Conservation (phyloP, 2,113 vertebrate genomes). For the Podarcis cretensis region DNA sequence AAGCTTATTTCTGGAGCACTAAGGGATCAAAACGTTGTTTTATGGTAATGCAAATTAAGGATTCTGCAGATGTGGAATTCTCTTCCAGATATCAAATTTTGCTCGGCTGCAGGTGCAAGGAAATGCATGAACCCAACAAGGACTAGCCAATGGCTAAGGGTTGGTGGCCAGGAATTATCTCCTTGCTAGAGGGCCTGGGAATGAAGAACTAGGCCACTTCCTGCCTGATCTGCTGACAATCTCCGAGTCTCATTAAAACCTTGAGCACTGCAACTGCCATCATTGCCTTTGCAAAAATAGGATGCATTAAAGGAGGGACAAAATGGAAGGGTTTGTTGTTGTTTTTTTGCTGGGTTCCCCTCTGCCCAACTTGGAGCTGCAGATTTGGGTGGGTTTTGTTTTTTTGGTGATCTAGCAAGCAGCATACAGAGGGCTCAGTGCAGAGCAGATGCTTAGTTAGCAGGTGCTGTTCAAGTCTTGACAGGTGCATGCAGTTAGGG, state of each 20-base stretch:
- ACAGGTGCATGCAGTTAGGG: too few species aligned
- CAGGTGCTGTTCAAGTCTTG: background rate
- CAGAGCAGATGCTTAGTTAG: background rate
- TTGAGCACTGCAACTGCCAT: background rate
- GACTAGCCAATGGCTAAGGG: background rate
- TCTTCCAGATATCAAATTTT: too few species aligned
- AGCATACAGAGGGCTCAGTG: slow-evolving; percentile 20
- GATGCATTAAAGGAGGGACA: background rate
- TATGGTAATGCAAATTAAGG: background rate
- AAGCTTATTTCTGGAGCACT: background rate
- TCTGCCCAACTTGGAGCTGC: background rate
- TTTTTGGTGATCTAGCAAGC: slow-evolving; percentile 18
- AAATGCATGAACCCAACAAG: background rate
- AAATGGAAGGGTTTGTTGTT: background rate
- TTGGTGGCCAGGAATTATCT: too few species aligned
- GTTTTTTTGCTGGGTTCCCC: background rate
- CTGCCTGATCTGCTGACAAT: background rate
- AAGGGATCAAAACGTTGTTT: background rate
- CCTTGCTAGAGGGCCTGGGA: background rate
- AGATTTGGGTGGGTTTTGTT: background rate
- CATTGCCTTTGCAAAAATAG: background rate
- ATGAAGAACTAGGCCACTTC: background rate
- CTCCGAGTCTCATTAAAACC: background rate
- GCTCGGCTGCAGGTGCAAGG: background rate
- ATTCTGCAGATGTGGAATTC: background rate